phyloP scores from a whole-genome alignment of 2,113 vertebrate species.

The Ctenodactylus gundi region DNA sequence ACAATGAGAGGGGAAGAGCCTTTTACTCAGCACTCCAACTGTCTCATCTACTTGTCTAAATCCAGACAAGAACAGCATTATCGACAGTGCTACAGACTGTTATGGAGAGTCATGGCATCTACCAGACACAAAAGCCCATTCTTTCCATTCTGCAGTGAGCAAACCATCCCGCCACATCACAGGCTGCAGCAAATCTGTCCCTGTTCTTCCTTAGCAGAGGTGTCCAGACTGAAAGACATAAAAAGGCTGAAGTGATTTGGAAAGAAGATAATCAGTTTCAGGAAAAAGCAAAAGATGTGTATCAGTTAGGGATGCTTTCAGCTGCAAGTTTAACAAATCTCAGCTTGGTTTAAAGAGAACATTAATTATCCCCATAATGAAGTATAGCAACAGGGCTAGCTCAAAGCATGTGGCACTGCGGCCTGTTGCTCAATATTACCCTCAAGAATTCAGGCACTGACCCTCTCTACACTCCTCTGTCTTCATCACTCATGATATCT shows the following conservation, averaged over 20 bases:
- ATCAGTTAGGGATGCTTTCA: neutral
- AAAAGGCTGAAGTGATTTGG: neutral
- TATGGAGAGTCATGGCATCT: neutral
- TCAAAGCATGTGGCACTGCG: neutral
- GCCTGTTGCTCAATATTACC: neutral
- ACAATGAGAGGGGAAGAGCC: neutral
- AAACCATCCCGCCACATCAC: neutral
- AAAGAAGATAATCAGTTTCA: neutral
- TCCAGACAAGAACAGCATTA: neutral
- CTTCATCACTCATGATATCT: neutral
- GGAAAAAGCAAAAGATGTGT: neutral
- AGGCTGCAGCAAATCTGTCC: neutral
- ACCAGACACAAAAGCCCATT: neutral
- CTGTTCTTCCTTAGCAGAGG: neutral
- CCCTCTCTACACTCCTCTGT: neutral
- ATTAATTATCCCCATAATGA: neutral
- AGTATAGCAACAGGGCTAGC: neutral
- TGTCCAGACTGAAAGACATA: neutral
- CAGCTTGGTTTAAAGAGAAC: neutral
- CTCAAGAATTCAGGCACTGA: neutral
- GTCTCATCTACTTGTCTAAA: neutral
- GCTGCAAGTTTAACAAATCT: neutral
- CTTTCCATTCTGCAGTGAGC: neutral
- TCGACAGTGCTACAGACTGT: neutral
- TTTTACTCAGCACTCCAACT: neutral